Evolutionary conservation across 1,140 invertebrate species (phyloP), one percentile per base, ranked within the genome.

Genomic region (Mylabris phalerata): DNA sequence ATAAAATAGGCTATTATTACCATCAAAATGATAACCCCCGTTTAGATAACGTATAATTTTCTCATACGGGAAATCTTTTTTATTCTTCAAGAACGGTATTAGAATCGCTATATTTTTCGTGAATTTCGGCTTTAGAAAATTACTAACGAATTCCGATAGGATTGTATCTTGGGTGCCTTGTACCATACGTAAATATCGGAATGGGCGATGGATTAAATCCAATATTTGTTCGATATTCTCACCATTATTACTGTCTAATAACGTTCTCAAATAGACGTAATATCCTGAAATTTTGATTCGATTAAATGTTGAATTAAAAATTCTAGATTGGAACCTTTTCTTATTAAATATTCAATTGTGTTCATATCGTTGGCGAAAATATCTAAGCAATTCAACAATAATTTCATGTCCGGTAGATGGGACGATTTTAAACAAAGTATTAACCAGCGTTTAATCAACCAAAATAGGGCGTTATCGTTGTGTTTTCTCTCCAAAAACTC

Each of bases 191-290:
- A 68, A 75, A 60, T 83, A 75, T 60, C 75, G 72, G 43, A 95
- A 71, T 0, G 92, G 91, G 61, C 85, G 80, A 60, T 86, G 78
- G 44, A 94, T 82, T 57, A 95, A 80, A 58, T 88, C 83, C 50
- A 92, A 77, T 7, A 94, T 75, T 60, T 85, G 87, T 52, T 83
- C 84, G 27, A 88, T 80, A 5, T 55, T 19, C 4, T 57, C 51
- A 2, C 50, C 41, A 41, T 52, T 48, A 26, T 48, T 84, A 43
- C 78, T 70, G 66, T 92, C 86, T 50, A 95, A 66, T 32, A 94
- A 67, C 47, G 77, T 74, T 59, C 85, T 79, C 58, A 95, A 71
- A 65, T 86, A 81, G 44, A 78, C 75, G 69, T 92, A 94, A 71
- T 92, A 95, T 57, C 83, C 82, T 32, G 32, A 32, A 32, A 32